Percentiles rank a stretch among this genome's conserved stretches.
phyloP scores from a whole-genome alignment of 2,888 invertebrate genomes.

The Drepanosiphum platanoidis region DNA sequence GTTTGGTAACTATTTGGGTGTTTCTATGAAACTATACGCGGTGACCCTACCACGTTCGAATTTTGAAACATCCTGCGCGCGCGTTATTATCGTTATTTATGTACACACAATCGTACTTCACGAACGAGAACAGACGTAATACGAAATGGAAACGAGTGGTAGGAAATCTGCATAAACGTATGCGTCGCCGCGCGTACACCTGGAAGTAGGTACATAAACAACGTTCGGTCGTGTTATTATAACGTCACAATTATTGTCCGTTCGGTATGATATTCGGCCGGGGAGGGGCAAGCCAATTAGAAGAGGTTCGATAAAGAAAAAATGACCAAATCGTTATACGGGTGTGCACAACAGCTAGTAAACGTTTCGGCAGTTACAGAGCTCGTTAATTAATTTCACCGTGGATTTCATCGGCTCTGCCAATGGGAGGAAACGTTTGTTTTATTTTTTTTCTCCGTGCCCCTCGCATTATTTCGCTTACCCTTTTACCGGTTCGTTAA shows the following conservation, averaged over 20 bases:
- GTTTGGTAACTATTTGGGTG: constrained; percentile 16
- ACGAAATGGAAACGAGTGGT: constrained; percentile 29
- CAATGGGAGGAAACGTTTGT: neutral
- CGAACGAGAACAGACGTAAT: constrained; percentile 3
- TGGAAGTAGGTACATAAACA: neutral
- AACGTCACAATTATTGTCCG: constrained; percentile 22
- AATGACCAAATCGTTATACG: constrained; percentile 39
- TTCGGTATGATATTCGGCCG: neutral
- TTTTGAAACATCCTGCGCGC: constrained; percentile 32
- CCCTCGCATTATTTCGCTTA: no score
- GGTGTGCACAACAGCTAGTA: no score
- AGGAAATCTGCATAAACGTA: neutral
- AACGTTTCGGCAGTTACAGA: constrained; percentile 12
- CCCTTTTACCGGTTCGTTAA: constrained; percentile 39
- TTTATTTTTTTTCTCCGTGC: neutral
- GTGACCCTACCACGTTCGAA: constrained; percentile 14
- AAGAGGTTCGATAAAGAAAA: constrained; percentile 28
- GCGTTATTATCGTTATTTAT: no score
- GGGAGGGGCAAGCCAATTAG: neutral
- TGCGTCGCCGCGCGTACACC: neutral
- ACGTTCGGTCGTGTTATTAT: neutral
- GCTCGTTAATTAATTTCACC: constrained; percentile 32
- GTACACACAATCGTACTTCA: neutral
- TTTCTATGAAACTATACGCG: neutral
- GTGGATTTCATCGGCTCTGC: neutral